These are phyloP conservation scores for Drosophila yakuba DNA, from an alignment of 1,140 invertebrate species.

Conservation along the genomic window DNA sequence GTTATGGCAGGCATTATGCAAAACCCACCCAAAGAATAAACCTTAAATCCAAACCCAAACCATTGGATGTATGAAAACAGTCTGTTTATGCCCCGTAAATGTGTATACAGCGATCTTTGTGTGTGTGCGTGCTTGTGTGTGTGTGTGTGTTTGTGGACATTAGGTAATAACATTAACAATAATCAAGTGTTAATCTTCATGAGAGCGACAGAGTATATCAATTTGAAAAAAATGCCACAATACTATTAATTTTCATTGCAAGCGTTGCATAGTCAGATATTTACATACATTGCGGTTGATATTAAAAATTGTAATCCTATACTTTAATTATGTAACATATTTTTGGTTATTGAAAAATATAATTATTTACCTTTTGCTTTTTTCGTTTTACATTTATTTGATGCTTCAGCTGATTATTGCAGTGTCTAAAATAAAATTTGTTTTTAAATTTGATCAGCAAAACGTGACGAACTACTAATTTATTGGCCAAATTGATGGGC, in stretches of 20 bases:
- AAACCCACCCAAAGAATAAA: constrained; percentile 35
- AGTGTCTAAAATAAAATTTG: neutral
- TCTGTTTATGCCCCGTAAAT: constrained; percentile 13
- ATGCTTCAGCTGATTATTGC: neutral
- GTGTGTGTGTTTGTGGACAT: neutral
- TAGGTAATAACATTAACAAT: constrained; percentile 9
- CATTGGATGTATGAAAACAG: constrained; percentile 4
- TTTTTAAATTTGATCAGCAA: neutral
- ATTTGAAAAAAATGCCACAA: neutral
- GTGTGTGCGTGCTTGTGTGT: constrained; percentile 1
- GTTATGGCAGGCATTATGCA: constrained; percentile 25
- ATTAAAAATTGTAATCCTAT: neutral
- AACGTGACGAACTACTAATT: constrained; percentile 4
- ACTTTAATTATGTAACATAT: neutral
- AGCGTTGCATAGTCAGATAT: neutral
- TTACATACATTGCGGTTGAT: no score
- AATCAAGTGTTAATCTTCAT: constrained; percentile 6
- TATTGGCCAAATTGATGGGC: neutral
- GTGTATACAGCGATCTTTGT: constrained; percentile 18
- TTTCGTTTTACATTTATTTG: neutral
- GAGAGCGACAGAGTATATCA: neutral
- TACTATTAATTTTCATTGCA: neutral
- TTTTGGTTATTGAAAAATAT: neutral
- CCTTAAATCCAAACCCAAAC: constrained; percentile 9
- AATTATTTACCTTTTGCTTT: neutral